phyloP scores from a whole-genome alignment of 2,113 vertebrate species.

The Poeciliopsis retropinna region DNA sequence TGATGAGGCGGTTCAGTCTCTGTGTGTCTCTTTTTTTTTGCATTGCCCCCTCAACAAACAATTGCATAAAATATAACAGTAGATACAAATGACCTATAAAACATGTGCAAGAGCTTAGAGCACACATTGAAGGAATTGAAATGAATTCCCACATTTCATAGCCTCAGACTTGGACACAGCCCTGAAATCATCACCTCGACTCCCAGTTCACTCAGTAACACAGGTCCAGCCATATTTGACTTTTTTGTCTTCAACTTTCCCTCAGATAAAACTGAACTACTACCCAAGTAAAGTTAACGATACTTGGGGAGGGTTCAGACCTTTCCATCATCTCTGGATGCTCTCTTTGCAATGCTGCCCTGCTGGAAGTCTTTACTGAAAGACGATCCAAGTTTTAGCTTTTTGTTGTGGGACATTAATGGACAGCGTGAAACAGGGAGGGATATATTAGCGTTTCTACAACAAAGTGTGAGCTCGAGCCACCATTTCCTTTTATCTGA shows the following conservation, averaged over 20 bases:
- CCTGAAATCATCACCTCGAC: background rate
- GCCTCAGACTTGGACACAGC: background rate
- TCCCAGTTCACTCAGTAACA: background rate
- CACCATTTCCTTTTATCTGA: constrained; percentile 30
- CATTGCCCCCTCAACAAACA: too few species aligned
- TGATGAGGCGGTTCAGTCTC: too few species aligned
- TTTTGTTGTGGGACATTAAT: constrained; percentile 17
- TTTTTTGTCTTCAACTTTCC: background rate
- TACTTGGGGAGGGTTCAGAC: constrained; percentile 12
- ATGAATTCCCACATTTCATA: background rate
- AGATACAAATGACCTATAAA: too few species aligned
- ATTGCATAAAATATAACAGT: too few species aligned
- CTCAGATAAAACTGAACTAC: constrained; percentile 9
- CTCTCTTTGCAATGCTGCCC: constrained; percentile 21
- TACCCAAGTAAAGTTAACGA: constrained; percentile 7
- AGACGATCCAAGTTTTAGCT: constrained; percentile 27
- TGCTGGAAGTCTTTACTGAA: constrained; percentile 63
- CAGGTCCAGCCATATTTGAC: background rate
- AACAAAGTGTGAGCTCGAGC: constrained; percentile 15
- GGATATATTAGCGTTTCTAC: constrained; percentile 11
- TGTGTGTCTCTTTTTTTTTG: too few species aligned
- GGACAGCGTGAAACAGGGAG: constrained; percentile 6
- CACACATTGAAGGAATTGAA: too few species aligned
- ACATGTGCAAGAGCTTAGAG: too few species aligned
- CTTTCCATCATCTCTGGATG: constrained; percentile 7